Evolutionary conservation across 2,797 vertebrate species (phyloP), one percentile per base, ranked within the genome.

Genomic region (Toxotes lorentzi): DNA sequence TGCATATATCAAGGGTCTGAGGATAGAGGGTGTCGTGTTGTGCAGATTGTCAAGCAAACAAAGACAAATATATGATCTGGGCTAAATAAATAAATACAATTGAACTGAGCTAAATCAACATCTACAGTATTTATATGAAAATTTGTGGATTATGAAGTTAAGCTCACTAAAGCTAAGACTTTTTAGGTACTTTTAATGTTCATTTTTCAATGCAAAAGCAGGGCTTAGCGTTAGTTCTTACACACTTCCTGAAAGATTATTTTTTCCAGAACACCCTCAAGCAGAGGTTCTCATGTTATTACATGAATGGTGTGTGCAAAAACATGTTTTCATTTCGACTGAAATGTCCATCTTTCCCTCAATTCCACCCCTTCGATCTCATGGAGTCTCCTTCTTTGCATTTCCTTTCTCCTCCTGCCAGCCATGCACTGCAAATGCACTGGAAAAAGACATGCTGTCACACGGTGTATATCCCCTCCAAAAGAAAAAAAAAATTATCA

Each of bases 361-460:
- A 40, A 50, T 82, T 81, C 80, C 77, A 62, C 78, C 80, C 61
- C 75, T 79, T 88, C 81, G 86, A 81, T 90, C 75, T 75, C 35
- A 10, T 3, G 3, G 19, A 76, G 78, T 84, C 71, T 61, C 56
- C 73, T 72, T 75, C 57, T 78, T 88, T 87, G 84, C 83, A 75
- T 91, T 91, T 83, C 60, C 70, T 77, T 88, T 90, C 80, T 85
- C 68, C 54, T 54, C 17, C 70, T 79, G 79, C 81, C 86, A 86
- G 74, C n/a, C n/a, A n/a, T n/a, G n/a, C n/a, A n/a, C n/a, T n/a
- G n/a, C n/a, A 86, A 83, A 85, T 34, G 21, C 65, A 48, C 66
- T 71, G 76, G 65, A 74, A 76, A 86, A 79, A 78, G 76, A 82
- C 57, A 73, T 7, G 6, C 84, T 91, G 90, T 91, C 89, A 92